A percentile compares a stretch with the other conserved stretches of the same genome.
phyloP scores from a whole-genome alignment of 2,888 invertebrate genomes.

The Drosophila prolongata region DNA sequence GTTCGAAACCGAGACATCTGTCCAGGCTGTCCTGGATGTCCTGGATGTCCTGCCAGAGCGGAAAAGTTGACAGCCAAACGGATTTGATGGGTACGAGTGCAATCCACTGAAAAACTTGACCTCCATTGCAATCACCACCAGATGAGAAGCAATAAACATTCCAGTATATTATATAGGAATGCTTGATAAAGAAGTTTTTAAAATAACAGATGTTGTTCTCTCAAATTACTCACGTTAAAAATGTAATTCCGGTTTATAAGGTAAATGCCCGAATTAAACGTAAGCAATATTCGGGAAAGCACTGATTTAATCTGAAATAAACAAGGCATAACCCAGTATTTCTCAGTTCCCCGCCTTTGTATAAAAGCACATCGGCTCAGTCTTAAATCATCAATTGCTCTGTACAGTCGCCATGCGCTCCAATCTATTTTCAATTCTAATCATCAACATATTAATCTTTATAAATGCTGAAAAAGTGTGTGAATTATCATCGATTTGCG shows the following conservation, averaged over 20 bases:
- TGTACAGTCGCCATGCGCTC: not conserved
- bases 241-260: no score
- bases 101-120: conserved; percentile 4
- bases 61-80: conserved; percentile 22
- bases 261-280: not conserved
- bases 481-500: conserved; percentile 31
- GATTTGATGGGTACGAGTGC: conserved; percentile 19
- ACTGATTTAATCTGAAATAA: conserved; percentile 10
- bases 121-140: not conserved
- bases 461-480: conserved; percentile 17
- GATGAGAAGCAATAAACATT: not conserved
- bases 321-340: not conserved
- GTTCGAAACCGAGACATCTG: conserved; percentile 51
- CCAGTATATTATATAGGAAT: not conserved
- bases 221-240: no score
- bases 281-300: conserved; percentile 8
- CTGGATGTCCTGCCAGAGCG: not conserved
- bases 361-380: conserved; percentile 10
- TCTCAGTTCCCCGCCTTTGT: not conserved
- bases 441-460: not conserved
- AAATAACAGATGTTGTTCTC: not conserved
- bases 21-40: conserved; percentile 2
- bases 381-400: not conserved
- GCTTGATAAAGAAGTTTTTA: not conserved
- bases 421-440: conserved; percentile 2